Evolutionary conservation across 2,888 invertebrate species (phyloP).

Genomic region (Pyrrhosoma nymphula): DNA sequence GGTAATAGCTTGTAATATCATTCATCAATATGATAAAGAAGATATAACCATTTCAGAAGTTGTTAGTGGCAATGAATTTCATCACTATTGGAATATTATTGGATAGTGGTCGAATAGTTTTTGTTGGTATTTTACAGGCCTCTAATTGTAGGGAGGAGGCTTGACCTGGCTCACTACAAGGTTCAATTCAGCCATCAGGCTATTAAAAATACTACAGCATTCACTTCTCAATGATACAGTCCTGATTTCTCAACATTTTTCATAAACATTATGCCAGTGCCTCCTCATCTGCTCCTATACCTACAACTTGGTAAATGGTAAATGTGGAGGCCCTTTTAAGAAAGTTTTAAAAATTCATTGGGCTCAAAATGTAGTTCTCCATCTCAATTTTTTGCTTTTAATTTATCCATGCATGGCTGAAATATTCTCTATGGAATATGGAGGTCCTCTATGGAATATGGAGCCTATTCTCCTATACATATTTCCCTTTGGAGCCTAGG

Average conservation of each 20-base stretch:
- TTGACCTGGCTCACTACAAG: not conserved
- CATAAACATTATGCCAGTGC: not conserved
- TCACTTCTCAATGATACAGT: not conserved
- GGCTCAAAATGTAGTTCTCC: not conserved
- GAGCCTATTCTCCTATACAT: too few species aligned
- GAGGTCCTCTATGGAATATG: too few species aligned
- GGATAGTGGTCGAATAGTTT: not conserved
- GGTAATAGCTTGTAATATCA: too few species aligned
- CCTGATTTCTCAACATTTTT: not conserved
- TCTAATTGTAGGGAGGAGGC: not conserved
- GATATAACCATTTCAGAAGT: too few species aligned
- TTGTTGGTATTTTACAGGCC: not conserved
- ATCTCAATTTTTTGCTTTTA: not conserved
- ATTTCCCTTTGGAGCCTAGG: too few species aligned
- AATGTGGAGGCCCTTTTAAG: not conserved
- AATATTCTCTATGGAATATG: not conserved
- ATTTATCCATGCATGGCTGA: not conserved
- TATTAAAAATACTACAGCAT: not conserved
- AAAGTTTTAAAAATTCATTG: not conserved
- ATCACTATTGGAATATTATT: too few species aligned
- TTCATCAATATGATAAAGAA: too few species aligned
- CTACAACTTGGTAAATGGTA: not conserved
- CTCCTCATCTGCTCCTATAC: not conserved
- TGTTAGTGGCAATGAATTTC: too few species aligned
- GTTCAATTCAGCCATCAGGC: slow-evolving; percentile 27